Conservation (phyloP, 1,140 invertebrate species). For the Drosophila varians region DNA sequence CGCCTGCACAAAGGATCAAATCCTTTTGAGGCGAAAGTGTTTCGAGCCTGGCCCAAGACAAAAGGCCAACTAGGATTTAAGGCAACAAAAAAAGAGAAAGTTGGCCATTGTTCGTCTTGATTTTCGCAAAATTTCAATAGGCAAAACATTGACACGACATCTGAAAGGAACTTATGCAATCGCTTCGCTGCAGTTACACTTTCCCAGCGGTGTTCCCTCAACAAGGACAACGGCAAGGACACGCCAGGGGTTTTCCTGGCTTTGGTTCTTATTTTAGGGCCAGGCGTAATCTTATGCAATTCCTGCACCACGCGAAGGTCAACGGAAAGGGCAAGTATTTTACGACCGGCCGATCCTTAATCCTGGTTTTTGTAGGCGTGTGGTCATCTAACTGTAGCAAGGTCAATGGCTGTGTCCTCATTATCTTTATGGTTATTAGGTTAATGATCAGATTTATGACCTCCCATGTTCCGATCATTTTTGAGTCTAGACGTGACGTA, state of each 20-base stretch:
- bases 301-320: conserved; percentile 46
- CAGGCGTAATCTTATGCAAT: conserved; percentile 66
- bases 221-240: conserved; percentile 54
- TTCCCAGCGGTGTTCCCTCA: conserved; percentile 27
- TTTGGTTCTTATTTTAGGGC: conserved; percentile 7
- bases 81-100: conserved; percentile 69
- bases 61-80: conserved; percentile 59
- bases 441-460: conserved; percentile 66
- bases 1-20: conserved; percentile 43
- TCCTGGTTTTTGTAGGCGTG: conserved; percentile 14
- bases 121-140: conserved; percentile 60
- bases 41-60: conserved; percentile 14
- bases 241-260: conserved; percentile 26
- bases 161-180: conserved; percentile 60
- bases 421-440: conserved; percentile 51
- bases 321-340: conserved; percentile 64
- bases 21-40: conserved; percentile 45
- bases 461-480: conserved; percentile 29
- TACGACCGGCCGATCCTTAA: conserved; percentile 41
- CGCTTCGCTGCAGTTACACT: conserved; percentile 58
- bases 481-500: conserved; percentile 22
- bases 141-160: conserved; percentile 54
- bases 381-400: conserved; percentile 64
- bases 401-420: conserved; percentile 42
- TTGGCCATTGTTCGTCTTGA: conserved; percentile 45